Base-by-base conservation (phyloP, 2,797 vertebrate species). In the Platyrinchus mystaceus region DNA sequence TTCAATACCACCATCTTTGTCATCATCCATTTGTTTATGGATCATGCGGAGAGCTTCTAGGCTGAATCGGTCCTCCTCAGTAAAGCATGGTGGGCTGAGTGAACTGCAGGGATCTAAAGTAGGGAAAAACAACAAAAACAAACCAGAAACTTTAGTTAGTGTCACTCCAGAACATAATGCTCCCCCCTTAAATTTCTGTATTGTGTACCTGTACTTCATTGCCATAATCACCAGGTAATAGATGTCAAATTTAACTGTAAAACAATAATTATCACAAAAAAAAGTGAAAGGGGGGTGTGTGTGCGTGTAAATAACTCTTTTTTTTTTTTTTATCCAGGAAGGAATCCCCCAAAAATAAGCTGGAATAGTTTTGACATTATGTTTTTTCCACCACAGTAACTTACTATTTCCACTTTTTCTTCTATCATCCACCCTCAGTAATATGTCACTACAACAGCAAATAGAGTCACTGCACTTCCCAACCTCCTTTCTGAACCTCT, bases 1-100 rank as follows among this genome's bases (percentile, higher is more conserved):
- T 97, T 99, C 99, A 52, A 99, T 99, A 7, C 99, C 99, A 26
- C 99, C 99, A 55, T 99, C 99, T 74, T 99, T 99, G 98, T 99
- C 99, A 63, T 99, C 99, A 39, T 99, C 99, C 98, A 99, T 99
- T 96, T 99, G 99, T 89, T 99, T 99, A 97, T 99, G 99, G 96
- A 99, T 99, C 97, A 98, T 99, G 41, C 99, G 98, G 79, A 99
- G 98, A 34, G 99, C 99, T 94, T 99, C 99, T 47, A 99, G 98
- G 84, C 99, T 99, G 97, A 98, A 99, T 84, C 99, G 98, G 90
- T 99, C 99, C 52, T 98, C 99, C 73, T 99, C 99, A 22, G 98
- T 98, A 68, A 99, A 98, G 97, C 99, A 99, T 0, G 99, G 99
- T 8, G 99, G 99, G 93, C 98, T 98, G 95, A 99, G 98, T 4